Evolutionary conservation across 2,797 vertebrate genomes (phyloP).

Genomic region (Anisognathus igniventris): DNA sequence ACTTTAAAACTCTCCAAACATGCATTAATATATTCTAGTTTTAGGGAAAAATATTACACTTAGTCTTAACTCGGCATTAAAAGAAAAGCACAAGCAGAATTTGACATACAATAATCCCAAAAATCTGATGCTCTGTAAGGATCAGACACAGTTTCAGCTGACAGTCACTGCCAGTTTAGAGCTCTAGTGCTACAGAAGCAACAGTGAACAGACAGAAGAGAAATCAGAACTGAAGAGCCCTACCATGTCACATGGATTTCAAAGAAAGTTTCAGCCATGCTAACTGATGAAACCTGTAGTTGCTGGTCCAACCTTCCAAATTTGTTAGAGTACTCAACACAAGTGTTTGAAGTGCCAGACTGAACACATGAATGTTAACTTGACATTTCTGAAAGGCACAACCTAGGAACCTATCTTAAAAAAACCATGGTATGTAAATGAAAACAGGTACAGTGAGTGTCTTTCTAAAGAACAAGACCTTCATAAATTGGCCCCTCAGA

Average conservation of each 20-base stretch:
- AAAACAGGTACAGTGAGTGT: constrained; percentile 24
- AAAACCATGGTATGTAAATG: constrained; percentile 44
- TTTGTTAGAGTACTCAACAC: constrained; percentile 68
- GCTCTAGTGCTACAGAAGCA: constrained; percentile 56
- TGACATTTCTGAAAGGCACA: constrained; percentile 79
- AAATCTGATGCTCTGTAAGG: constrained; percentile 53
- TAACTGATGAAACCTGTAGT: constrained; percentile 58
- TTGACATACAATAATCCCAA: constrained; percentile 61
- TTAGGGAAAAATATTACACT: constrained; percentile 70
- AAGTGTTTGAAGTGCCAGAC: constrained; percentile 72
- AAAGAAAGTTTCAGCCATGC: constrained; percentile 67
- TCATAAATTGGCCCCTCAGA: constrained; percentile 93
- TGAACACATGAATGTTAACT: constrained; percentile 66
- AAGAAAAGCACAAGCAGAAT: constrained; percentile 68
- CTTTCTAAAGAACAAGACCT: constrained; percentile 88
- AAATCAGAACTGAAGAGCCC: neutral
- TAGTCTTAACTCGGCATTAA: constrained; percentile 64
- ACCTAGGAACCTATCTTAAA: constrained; percentile 73
- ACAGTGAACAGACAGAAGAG: constrained; percentile 53
- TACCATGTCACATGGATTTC: constrained; percentile 36
- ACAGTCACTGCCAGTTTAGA: constrained; percentile 64
- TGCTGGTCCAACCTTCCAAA: constrained; percentile 61
- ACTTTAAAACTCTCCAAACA: constrained; percentile 74
- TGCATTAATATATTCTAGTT: constrained; percentile 77
- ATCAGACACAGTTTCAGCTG: constrained; percentile 61